Evolutionary conservation across 2,797 vertebrate genomes (phyloP), one percentile per base, ranked within the genome.

Genomic region (Dipus sagitta): DNA sequence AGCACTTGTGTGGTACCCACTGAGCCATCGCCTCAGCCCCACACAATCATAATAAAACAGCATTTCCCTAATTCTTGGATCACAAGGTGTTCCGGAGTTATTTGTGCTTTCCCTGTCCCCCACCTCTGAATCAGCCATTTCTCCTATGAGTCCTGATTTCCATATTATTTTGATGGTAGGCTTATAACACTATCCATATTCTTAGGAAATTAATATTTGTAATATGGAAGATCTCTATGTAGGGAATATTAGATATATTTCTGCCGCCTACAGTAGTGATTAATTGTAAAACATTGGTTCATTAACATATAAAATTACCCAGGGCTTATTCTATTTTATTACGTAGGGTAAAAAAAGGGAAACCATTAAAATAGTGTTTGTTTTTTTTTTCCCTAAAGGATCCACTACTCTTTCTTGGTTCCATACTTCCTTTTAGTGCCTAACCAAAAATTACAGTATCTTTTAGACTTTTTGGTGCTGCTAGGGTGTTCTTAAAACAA

Each of bases 151-250:
- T 12, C 38, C 70, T 60, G 62, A 2, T 84, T 94, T 93, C 64
- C n/a, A 21, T 42, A 78, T 64, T 34, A 34, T 85, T 90, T 93
- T 82, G 65, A 85, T 32, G 6, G 34, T 92, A 74, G 28, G 20
- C 78, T 80, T 91, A 34, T 80, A 80, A 38, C 13, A n/a, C 92
- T 92, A 34, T 86, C 88, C 13, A 70, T 77, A 30, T n/a, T 74
- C 65, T 89, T 86, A 80, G 72, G 76, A 86, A 95, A 90, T 88
- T 77, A 68, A 20, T 79, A 64, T 74, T 82, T 94, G 28, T 32
- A 60, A 76, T 68, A 38, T 60, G 54, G 58, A 11, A 85, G 3
- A 38, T 58, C 21, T 93, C 90, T 68, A 28, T 67, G 17, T 83
- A 68, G 74, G 60, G 82, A 42, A 42, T 67, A 72, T 60, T 88